Evolutionary conservation across 2,888 invertebrate genomes (phyloP), one percentile per base, ranked within the genome.

Genomic region (Yponomeuta cagnagella): DNA sequence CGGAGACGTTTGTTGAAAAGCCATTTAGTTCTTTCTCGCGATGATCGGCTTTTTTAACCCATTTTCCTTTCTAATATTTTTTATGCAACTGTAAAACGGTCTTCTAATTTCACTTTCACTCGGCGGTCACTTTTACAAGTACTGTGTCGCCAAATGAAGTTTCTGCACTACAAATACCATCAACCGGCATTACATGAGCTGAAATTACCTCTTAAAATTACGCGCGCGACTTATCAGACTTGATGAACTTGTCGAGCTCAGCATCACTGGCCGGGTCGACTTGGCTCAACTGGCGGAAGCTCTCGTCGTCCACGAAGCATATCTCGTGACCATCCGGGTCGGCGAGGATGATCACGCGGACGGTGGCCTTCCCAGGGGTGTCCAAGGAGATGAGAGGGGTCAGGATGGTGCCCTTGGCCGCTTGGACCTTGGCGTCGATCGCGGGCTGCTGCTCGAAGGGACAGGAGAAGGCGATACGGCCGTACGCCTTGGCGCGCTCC

Each of bases 311-410:
- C 6, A 99, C 99, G 87, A 99, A 99, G 88, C 99, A 99, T 75
- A 99, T 99, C 93, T 99, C 99, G 86, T 99, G 99, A 0, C 95
- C 97, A 89, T 99, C 98, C 0, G 99, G 99, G 93, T 99, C 99
- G 1, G 97, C 98, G 3, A 99, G 91, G 79, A 99, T 99, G 72
- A 99, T 97, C 52, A 99, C 99, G 74, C 97, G 94, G 0, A 99
- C 99, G 0, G 97, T 97, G 0, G 98, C 98, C 87, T 99, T 99
- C 68, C 98, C 99, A 0, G 99, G 99, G 0, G 99, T 99, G 80
- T 98, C 98, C 74, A 99, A 90, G n/a, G 96, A 96, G 71, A 98
- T 95, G 31, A 98, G 92, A 0, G 98, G 98, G 0, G 97, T 99
- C 15, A 99, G 90, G 76, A 99, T 96, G 58, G 94, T 96, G 73